Percentiles rank a stretch among this genome's conserved stretches.
Evolutionary conservation across 1,140 invertebrate genomes (phyloP).

Genomic region (Amphibalanus amphitrite): DNA sequence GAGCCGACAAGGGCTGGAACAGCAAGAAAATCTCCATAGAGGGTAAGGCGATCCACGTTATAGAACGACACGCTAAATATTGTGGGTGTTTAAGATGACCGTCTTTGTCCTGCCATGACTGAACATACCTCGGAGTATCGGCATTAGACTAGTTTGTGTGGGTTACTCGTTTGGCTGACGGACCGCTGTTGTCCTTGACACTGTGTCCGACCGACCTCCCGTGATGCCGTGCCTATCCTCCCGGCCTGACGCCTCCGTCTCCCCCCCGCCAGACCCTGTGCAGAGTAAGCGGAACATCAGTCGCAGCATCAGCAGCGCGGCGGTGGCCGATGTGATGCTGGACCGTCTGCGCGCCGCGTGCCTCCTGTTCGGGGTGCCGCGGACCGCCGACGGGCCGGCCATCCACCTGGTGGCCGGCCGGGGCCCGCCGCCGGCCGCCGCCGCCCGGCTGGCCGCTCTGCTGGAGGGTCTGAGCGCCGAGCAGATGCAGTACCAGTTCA

Average conservation of each 20-base stretch:
- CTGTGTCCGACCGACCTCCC: too few species aligned
- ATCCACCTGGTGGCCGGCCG: slow-evolving; percentile 14
- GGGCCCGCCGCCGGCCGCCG: slow-evolving; percentile 11
- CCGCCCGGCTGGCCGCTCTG: not conserved
- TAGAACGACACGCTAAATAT: too few species aligned
- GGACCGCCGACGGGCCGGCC: slow-evolving; percentile 9
- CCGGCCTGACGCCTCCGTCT: not conserved
- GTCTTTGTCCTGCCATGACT: too few species aligned
- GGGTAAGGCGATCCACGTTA: too few species aligned
- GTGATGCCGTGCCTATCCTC: too few species aligned
- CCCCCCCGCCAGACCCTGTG: slow-evolving; percentile 2
- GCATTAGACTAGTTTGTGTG: too few species aligned
- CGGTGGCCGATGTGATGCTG: slow-evolving; percentile 13
- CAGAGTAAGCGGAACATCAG: not conserved
- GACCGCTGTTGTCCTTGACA: too few species aligned
- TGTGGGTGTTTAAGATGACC: too few species aligned
- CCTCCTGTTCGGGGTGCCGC: too few species aligned
- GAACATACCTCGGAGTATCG: too few species aligned
- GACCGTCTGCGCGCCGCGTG: slow-evolving; percentile 13
- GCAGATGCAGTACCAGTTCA: not conserved
- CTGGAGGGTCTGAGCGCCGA: slow-evolving; percentile 3
- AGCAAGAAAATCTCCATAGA: slow-evolving; percentile 32
- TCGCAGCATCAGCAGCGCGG: slow-evolving; percentile 9
- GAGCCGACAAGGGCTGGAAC: slow-evolving; percentile 24
- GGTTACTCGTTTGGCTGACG: too few species aligned